phyloP scores from a whole-genome alignment of 2,113 vertebrate species.

The Sander lucioperca region DNA sequence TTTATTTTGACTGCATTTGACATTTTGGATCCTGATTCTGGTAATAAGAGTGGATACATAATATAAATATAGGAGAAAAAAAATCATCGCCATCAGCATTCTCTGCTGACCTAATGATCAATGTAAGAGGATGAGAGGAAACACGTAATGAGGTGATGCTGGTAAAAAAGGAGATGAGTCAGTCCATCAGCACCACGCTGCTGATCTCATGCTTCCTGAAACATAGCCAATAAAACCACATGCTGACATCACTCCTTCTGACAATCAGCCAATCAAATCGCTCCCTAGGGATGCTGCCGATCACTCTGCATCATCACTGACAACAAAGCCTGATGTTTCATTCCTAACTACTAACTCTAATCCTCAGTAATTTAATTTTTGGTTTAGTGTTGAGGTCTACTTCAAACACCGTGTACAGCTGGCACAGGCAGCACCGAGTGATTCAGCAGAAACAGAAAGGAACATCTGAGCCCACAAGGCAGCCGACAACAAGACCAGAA shows the following conservation, averaged over 20 bases:
- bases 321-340: not conserved
- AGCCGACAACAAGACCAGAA: slow-evolving; percentile 27
- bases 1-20: too few species aligned
- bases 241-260: slow-evolving; percentile 50
- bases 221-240: slow-evolving; percentile 20
- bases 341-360: not conserved
- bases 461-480: slow-evolving; percentile 57
- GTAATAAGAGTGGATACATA: not conserved
- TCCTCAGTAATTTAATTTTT: slow-evolving; percentile 20
- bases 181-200: slow-evolving; percentile 9
- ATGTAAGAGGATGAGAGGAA: not conserved
- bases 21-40: not conserved
- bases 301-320: slow-evolving; percentile 8
- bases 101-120: not conserved
- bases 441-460: slow-evolving; percentile 42
- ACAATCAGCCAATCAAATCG: slow-evolving; percentile 27
- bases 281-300: not conserved
- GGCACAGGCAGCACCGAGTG: not conserved
- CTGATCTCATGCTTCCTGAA: slow-evolving; percentile 53
- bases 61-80: not conserved
- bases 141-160: not conserved
- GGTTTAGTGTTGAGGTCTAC: not conserved
- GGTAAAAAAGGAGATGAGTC: slow-evolving; percentile 33
- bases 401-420: not conserved
- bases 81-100: not conserved